A percentile compares a stretch with the other conserved stretches of the same genome.
These are phyloP conservation scores for Erebia ligea DNA, from an alignment of 2,888 invertebrate genomes.

Conservation along the genomic window DNA sequence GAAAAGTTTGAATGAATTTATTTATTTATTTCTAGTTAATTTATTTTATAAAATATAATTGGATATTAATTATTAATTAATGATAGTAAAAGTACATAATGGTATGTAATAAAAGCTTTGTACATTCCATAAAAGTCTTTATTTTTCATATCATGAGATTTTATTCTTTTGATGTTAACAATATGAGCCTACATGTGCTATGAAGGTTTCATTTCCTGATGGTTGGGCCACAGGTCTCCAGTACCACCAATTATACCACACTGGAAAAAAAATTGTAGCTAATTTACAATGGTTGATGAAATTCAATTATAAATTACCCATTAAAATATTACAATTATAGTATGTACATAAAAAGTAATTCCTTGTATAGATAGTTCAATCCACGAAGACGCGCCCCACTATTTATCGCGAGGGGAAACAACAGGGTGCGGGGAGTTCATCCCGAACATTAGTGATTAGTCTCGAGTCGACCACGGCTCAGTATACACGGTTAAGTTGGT, in stretches of 20 bases:
- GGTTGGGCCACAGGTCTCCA: slow-evolving; percentile 88
- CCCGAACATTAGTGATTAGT: too few relatives aligned
- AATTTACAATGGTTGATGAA: background rate
- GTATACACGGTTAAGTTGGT: too few relatives aligned
- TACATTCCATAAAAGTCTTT: slow-evolving; percentile 60
- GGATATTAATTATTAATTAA: slow-evolving; percentile 22
- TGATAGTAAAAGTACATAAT: slow-evolving; percentile 11
- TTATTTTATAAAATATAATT: slow-evolving; percentile 53
- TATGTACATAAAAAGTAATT: too few relatives aligned
- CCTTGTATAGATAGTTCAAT: too few relatives aligned
- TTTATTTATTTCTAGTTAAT: slow-evolving; percentile 58
- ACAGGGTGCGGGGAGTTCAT: too few relatives aligned
- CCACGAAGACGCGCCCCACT: too few relatives aligned
- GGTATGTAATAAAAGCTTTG: slow-evolving; percentile 56
- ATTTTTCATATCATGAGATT: background rate
- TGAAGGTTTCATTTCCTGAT: slow-evolving; percentile 83
- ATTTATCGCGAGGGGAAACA: too few relatives aligned
- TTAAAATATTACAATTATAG: too few relatives aligned
- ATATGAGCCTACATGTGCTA: slow-evolving; percentile 88
- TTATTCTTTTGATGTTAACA: slow-evolving; percentile 72
- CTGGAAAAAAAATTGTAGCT: slow-evolving; percentile 75
- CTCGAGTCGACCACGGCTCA: too few relatives aligned
- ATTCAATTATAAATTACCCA: too few relatives aligned
- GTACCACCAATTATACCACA: slow-evolving; percentile 94
- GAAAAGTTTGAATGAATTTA: slow-evolving; percentile 88